Evolutionary conservation across 2,888 invertebrate species (phyloP).

Genomic region (Spisula solida): DNA sequence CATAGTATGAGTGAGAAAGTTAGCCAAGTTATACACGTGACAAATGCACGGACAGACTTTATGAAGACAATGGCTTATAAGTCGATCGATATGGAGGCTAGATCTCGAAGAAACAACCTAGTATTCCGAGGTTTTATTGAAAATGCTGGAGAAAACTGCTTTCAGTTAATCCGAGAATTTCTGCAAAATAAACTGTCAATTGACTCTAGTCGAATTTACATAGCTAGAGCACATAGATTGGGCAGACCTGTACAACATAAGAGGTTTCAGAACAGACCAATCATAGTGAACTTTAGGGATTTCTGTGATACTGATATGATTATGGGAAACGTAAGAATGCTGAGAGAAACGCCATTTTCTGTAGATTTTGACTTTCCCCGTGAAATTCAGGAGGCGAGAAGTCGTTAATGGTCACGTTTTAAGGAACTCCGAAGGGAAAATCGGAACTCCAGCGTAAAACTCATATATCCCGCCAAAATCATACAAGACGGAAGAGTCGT

Average conservation of each 20-base stretch:
- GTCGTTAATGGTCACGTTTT: constrained; percentile 26
- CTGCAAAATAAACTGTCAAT: constrained; percentile 17
- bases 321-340: constrained; percentile 24
- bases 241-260: constrained; percentile 11
- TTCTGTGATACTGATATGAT: constrained; percentile 31
- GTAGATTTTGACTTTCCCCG: not conserved
- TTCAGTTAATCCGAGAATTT: not conserved
- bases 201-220: constrained; percentile 23
- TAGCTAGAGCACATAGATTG: constrained; percentile 40
- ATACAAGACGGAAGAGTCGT: constrained; percentile 24
- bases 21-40: too few relatives aligned
- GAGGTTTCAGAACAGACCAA: constrained; percentile 31
- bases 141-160: too few relatives aligned
- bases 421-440: constrained; percentile 11
- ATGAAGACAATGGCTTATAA: too few relatives aligned
- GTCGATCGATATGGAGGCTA: too few relatives aligned
- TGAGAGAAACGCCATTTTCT: constrained; percentile 20
- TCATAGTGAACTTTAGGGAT: constrained; percentile 50
- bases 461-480: too few relatives aligned
- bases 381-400: constrained; percentile 45
- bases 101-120: constrained; percentile 29
- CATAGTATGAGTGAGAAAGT: too few relatives aligned
- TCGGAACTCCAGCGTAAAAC: not conserved
- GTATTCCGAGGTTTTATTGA: too few relatives aligned
- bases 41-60: too few relatives aligned